Conservation (phyloP, 1,140 invertebrate genomes). For the Aethina tumida region DNA sequence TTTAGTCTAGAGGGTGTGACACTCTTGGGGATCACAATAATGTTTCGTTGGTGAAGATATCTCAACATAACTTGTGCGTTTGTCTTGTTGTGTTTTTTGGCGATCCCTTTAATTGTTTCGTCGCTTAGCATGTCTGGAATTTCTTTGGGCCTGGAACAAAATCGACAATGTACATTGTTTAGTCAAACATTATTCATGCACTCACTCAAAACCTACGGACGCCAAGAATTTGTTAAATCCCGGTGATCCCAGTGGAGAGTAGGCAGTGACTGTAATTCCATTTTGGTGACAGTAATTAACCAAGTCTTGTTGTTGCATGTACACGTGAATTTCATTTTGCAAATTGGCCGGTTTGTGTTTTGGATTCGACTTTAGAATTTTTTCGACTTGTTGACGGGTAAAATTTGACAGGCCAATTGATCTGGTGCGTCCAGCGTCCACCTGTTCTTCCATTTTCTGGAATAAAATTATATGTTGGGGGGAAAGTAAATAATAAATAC, state of each 20-base stretch:
- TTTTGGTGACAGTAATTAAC: conserved; percentile 59
- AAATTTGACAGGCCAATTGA: conserved; percentile 76
- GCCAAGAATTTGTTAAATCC: conserved; percentile 36
- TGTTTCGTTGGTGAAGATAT: conserved; percentile 59
- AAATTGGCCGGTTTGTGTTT: conserved; percentile 58
- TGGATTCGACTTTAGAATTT: conserved; percentile 48
- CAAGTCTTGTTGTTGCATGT: conserved; percentile 68
- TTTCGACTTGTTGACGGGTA: conserved; percentile 54
- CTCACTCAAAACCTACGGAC: conserved; percentile 38
- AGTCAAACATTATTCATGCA: conserved; percentile 60
- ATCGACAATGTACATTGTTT: no score
- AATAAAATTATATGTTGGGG: background rate
- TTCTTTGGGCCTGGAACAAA: conserved; percentile 22
- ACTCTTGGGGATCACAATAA: conserved; percentile 79
- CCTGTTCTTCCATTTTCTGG: conserved; percentile 64
- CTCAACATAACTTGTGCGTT: conserved; percentile 70
- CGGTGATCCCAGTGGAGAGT: conserved; percentile 69
- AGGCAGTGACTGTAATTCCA: conserved; percentile 67
- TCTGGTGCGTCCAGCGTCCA: conserved; percentile 49
- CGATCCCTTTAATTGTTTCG: conserved; percentile 55
- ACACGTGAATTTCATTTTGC: conserved; percentile 72
- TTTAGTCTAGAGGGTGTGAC: conserved; percentile 58
- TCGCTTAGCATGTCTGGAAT: conserved; percentile 60
- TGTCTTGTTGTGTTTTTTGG: conserved; percentile 56
- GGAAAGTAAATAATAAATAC: conserved; percentile 4